Evolutionary conservation across 2,797 vertebrate genomes (phyloP).

Genomic region (Sphenopsis melanotis): DNA sequence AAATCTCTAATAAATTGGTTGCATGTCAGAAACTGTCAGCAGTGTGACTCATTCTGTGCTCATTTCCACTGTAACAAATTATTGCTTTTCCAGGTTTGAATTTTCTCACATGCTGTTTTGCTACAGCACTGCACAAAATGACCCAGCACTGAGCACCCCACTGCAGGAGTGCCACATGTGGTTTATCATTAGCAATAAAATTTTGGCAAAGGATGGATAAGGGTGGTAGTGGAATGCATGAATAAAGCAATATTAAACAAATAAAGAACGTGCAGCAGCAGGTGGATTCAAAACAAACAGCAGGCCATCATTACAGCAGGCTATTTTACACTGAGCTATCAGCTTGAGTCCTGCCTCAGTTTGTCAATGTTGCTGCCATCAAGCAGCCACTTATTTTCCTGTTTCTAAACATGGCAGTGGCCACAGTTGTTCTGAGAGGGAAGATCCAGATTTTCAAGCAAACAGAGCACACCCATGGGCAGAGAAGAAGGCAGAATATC

Average conservation of each 20-base stretch:
- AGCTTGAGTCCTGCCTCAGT: neutral
- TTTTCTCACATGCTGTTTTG: neutral
- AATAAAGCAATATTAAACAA: neutral
- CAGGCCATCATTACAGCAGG: neutral
- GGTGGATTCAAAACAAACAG: neutral
- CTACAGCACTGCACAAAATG: neutral
- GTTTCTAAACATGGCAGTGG: neutral
- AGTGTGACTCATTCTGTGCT: neutral
- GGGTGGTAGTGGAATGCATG: neutral
- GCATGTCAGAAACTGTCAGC: neutral
- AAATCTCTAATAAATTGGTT: neutral
- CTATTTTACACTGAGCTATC: neutral
- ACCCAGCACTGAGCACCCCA: neutral
- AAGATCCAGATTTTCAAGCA: neutral
- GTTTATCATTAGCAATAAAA: neutral
- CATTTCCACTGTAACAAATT: neutral
- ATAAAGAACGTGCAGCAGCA: neutral
- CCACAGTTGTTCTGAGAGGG: neutral
- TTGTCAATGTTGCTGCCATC: neutral
- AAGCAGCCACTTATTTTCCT: neutral
- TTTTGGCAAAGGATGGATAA: neutral
- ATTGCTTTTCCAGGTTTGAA: conserved; percentile 9
- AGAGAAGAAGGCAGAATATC: neutral
- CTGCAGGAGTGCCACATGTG: neutral
- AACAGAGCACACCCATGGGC: neutral